Base-by-base conservation (phyloP, 2,113 vertebrate genomes). In the Pseudorectes ferrugineus region DNA sequence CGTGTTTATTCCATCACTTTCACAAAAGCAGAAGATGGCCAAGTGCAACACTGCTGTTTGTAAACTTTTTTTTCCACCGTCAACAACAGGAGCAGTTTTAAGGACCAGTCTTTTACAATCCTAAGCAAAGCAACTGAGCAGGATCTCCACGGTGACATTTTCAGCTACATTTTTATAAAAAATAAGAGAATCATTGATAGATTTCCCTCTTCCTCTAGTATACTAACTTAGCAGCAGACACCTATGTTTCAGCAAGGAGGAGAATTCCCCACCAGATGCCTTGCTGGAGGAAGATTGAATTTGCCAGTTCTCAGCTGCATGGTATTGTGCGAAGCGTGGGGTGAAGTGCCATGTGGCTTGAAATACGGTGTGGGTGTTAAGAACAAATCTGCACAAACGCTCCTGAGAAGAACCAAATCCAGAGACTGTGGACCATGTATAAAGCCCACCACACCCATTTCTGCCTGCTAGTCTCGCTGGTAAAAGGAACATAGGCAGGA, bases 161-260 rank as follows among this genome's bases (percentile, higher is more conserved):
- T 28, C 85, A 95, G 49, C 18, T 83, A 74, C 6, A 24, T 63
- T 79, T 94, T 96, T 75, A 62, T 62, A 45, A 72, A 81, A 82
- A 97, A 72, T 40, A 43, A 76, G 75, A 86, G 71, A 73, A 38
- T 90, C 78, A 80, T 45, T 96, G 95, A 94, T 92, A 73, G 63
- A 92, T 97, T 89, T 87, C 48, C 55, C 83, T 89, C 42, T 89
- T 92, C 92, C 83, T 95, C 52, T 72, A 67, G 35, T 38, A 22
- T 24, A 42, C 75, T 96, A 82, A 93, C 91, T 96, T 96, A 95
- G 83, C 83, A 88, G 36, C n/a, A 24, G 74, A 68, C 71, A 91
- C 71, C 77, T 49, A 21, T 25, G 42, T 78, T 52, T 79, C 46
- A 89, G 55, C 18, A 52, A 87, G 66, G 85, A 83, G 79, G 36